Percentiles rank a stretch among this genome's conserved stretches.
These are phyloP conservation scores for Zingel zingel DNA, from an alignment of 2,113 vertebrate species.

Conservation along the genomic window DNA sequence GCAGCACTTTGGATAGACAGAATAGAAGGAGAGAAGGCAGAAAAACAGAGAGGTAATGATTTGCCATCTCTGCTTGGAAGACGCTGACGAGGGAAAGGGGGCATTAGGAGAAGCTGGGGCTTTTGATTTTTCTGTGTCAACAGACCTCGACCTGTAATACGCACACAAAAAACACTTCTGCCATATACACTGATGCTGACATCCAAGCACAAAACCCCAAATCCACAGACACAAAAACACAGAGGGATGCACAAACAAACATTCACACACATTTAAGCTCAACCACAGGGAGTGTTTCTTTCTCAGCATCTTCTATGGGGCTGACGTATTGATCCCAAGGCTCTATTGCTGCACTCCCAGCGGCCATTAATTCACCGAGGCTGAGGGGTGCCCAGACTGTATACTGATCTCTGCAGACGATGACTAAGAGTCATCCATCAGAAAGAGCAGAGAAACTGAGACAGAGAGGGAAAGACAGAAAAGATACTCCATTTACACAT, in stretches of 20 bases:
- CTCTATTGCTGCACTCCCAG: conserved; percentile 56
- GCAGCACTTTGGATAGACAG: conserved; percentile 62
- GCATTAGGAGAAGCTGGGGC: conserved; percentile 55
- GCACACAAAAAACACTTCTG: neutral
- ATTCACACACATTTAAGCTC: conserved; percentile 9
- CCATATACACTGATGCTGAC: neutral
- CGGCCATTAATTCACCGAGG: conserved; percentile 63
- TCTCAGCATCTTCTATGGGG: conserved; percentile 31
- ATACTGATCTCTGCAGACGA: conserved; percentile 51
- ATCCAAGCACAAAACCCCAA: neutral
- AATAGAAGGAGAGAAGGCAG: conserved; percentile 35
- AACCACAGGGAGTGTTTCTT: conserved; percentile 33
- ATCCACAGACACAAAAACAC: neutral
- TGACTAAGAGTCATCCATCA: conserved; percentile 60
- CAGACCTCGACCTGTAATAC: conserved; percentile 19
- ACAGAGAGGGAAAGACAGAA: conserved; percentile 10
- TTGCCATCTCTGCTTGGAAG: conserved; percentile 61
- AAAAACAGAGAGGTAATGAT: conserved; percentile 74
- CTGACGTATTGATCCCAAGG: conserved; percentile 68
- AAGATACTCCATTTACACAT: neutral
- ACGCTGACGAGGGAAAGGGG: conserved; percentile 61
- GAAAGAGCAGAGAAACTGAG: conserved; percentile 4
- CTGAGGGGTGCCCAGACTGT: conserved; percentile 52
- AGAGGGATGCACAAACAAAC: conserved; percentile 11
- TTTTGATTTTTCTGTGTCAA: conserved; percentile 65